phyloP scores from a whole-genome alignment of 2,888 invertebrate species.

The Apomyelois bistriatella region DNA sequence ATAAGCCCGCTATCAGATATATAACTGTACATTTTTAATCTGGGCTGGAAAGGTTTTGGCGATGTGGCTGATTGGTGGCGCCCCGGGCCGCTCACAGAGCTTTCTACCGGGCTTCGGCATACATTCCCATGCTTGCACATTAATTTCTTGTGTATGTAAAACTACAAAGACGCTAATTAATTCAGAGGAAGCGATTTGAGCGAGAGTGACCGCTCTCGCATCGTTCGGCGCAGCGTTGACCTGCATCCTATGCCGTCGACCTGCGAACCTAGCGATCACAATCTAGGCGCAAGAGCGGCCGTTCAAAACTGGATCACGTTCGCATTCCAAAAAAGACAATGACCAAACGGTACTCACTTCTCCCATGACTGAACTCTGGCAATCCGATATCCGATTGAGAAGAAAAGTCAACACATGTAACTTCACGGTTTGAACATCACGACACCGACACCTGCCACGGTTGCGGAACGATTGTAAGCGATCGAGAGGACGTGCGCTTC shows the following conservation, averaged over 20 bases:
- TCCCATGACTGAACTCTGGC: slow-evolving; percentile 56
- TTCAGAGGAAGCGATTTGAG: slow-evolving; percentile 26
- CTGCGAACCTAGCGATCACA: slow-evolving; percentile 61
- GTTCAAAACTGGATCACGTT: slow-evolving; percentile 52
- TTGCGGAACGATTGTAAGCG: slow-evolving; percentile 31
- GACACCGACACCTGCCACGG: slow-evolving; percentile 56
- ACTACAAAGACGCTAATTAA: slow-evolving; percentile 43
- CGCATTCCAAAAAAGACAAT: slow-evolving; percentile 42
- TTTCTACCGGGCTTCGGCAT: slow-evolving; percentile 54
- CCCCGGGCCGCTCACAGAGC: slow-evolving; percentile 42
- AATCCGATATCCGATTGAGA: slow-evolving; percentile 42
- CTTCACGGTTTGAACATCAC: slow-evolving; percentile 67
- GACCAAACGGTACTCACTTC: slow-evolving; percentile 62
- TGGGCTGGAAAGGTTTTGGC: slow-evolving; percentile 44
- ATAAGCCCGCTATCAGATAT: slow-evolving; percentile 60
- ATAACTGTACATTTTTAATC: slow-evolving; percentile 48
- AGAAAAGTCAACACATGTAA: slow-evolving; percentile 40
- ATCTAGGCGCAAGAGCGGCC: slow-evolving; percentile 40
- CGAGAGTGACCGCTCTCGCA: slow-evolving; percentile 15
- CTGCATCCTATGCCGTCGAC: slow-evolving; percentile 58
- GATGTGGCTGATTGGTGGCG: slow-evolving; percentile 29
- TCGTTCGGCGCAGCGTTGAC: slow-evolving; percentile 21
- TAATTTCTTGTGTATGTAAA: slow-evolving; percentile 37
- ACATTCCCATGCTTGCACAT: slow-evolving; percentile 45
- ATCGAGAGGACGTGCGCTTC: slow-evolving; percentile 44